These are phyloP conservation scores for Entomyzon cyanotis DNA, from an alignment of 2,113 vertebrate species.

Conservation along the genomic window DNA sequence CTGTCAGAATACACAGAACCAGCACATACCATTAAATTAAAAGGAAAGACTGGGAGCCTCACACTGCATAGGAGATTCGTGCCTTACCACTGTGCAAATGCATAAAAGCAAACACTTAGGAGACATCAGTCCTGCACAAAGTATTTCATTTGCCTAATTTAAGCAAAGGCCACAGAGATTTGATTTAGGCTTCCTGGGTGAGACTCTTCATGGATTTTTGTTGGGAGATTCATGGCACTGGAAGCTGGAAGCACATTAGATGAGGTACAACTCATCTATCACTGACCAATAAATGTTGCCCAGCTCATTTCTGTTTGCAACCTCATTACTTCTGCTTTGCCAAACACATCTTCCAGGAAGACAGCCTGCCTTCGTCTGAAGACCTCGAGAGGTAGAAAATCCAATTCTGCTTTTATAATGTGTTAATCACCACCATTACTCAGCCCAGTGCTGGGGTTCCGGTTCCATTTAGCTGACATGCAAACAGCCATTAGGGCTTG, in stretches of 20 bases:
- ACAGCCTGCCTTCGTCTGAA: neutral
- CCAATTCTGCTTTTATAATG: neutral
- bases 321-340: constrained; percentile 12
- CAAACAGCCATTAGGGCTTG: neutral
- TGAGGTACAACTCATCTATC: neutral
- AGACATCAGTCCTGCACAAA: neutral
- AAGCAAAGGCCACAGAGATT: neutral
- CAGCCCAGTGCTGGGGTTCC: neutral
- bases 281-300: neutral
- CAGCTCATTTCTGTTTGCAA: constrained; percentile 1
- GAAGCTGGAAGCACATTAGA: neutral
- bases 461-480: neutral
- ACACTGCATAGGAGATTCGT: fast-evolving
- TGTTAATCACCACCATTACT: constrained; percentile 37
- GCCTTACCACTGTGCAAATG: neutral
- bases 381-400: constrained; percentile 37
- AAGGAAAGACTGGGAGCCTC: neutral
- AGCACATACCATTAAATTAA: neutral
- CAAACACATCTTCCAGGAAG: neutral
- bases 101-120: neutral
- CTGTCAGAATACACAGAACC: neutral
- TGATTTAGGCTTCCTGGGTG: constrained; percentile 31
- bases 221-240: constrained; percentile 4
- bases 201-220: neutral
- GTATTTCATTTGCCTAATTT: neutral